Base-by-base conservation (phyloP, 2,797 vertebrate genomes). In the Rhynchotus rufescens region DNA sequence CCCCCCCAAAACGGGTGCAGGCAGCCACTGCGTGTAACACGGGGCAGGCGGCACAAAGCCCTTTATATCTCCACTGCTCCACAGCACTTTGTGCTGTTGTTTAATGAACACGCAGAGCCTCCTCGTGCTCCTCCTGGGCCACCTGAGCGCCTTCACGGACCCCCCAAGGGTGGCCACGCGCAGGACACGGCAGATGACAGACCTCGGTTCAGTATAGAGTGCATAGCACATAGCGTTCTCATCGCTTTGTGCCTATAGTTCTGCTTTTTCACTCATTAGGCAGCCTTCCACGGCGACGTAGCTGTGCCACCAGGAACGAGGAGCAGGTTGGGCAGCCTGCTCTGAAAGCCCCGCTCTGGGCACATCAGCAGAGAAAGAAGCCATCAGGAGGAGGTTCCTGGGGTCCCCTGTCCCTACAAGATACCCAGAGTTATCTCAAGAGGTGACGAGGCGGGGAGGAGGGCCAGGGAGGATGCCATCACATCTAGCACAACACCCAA, bases 121-220 rank as follows among this genome's bases (percentile, higher is more conserved):
- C 47, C 60, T 84, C 57, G 11, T 62, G 0, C 0, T 68, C 65
- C 19, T 75, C 44, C 32, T 0, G 0, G 74, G 81, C 67, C 13
- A 28, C n/a, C 81, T 69, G 66, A 54, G 81, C n/a, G 72, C 42
- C 38, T 44, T 7, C 34, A 3, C 3, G 2, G 81, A 56, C 65
- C 49, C 66, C 56, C 16, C 30, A 64, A 17, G 54, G 51, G 25
- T 30, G 49, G 21, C 28, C 13, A 19, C 22, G 4, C 15, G 23
- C 30, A 47, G 20, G 42, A 17, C 19, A 21, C 3, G 25, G 2
- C 45, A 90, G 38, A 67, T 54, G 82, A 72, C 0, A 5, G 65
- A 84, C 64, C 44, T 61, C 13, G 5, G 25, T 40, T 15, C 62
- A 60, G 72, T 13, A 25, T 49, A 8, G 47, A 49, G 23, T 12